Evolutionary conservation across 2,113 vertebrate genomes (phyloP), one percentile per base, ranked within the genome.

Genomic region (Mus pahari): DNA sequence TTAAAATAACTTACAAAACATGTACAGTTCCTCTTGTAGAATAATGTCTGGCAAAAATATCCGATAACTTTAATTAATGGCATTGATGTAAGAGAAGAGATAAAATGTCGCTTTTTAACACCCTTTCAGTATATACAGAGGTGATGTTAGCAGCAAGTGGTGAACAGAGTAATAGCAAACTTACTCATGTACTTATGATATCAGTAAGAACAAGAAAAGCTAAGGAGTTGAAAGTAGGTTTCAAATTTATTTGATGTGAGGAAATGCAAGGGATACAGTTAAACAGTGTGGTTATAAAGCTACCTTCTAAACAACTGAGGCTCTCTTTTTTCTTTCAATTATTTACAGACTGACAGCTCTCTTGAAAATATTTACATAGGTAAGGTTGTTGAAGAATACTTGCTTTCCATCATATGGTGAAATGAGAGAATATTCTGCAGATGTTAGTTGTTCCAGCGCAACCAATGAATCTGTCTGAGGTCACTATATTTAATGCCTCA

Each of bases 401-500:
- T 86, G 13, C 36, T 50, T 92, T n/a, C 7, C 39, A 81, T 24
- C 33, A 83, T 89, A 91, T 48, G 73, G 31, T 8, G 1, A 45
- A 89, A 94, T 39, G 74, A 12, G 78, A 87, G 55, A 96, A 77
- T 66, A 42, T 12, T 84, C 53, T 45, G 12, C 45, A 66, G 28
- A 87, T 93, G 45, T 96, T 81, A 66, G 0, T 9, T 0, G 20
- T 10, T 53, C 14, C 0, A 90, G 26, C 50, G 60, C 42, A 60
- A 62, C 89, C 92, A 89, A 82, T 66, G 45, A 68, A 79, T 95
- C 7, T 96, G 68, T 24, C 68, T 62, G 19, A 31, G 95, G 3
- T 62, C 81, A 92, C 81, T 83, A 78, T 62, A 58, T 90, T 96
- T 94, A 90, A 16, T 9, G 95, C 77, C 97, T 94, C 33, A 97